Percentiles rank a stretch among this genome's conserved stretches.
Conservation (phyloP, 2,888 invertebrate genomes). For the Pycnomerus fuliginosus region DNA sequence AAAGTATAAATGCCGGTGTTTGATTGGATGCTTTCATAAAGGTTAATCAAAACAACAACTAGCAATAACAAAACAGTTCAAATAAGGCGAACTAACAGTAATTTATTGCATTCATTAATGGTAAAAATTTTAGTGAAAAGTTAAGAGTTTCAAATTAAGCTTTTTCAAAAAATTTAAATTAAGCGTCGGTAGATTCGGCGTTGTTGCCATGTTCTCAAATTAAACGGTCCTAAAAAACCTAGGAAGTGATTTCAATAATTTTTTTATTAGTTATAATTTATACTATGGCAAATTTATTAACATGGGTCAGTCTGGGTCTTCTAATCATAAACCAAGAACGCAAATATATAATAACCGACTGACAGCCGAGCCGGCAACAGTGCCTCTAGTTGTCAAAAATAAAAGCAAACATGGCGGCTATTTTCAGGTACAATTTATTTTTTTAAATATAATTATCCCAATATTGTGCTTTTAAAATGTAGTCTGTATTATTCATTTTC, state of each 20-base stretch:
- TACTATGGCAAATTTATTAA: neutral
- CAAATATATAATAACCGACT: neutral
- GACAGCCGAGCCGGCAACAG: neutral
- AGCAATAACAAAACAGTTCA: no score
- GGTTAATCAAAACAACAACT: neutral
- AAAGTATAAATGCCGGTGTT: neutral
- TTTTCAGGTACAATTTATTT: slow-evolving; percentile 12
- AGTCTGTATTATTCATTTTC: no score
- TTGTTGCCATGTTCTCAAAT: neutral
- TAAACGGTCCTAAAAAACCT: neutral
- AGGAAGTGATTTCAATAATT: neutral
- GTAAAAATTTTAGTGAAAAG: no score
- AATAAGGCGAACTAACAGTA: no score
- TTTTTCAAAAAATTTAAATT: neutral
- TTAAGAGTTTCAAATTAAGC: no score
- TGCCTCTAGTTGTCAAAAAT: neutral
- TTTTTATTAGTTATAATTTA: neutral
- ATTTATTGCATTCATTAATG: no score
- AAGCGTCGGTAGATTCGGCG: neutral
- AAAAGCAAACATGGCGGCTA: slow-evolving; percentile 9
- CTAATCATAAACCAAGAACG: neutral
- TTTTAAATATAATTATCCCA: no score
- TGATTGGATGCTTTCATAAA: neutral
- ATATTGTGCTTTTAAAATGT: no score
- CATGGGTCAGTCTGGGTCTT: no score